These are phyloP conservation scores for Vultur gryphus DNA, from an alignment of 2,797 vertebrate genomes.

Conservation along the genomic window DNA sequence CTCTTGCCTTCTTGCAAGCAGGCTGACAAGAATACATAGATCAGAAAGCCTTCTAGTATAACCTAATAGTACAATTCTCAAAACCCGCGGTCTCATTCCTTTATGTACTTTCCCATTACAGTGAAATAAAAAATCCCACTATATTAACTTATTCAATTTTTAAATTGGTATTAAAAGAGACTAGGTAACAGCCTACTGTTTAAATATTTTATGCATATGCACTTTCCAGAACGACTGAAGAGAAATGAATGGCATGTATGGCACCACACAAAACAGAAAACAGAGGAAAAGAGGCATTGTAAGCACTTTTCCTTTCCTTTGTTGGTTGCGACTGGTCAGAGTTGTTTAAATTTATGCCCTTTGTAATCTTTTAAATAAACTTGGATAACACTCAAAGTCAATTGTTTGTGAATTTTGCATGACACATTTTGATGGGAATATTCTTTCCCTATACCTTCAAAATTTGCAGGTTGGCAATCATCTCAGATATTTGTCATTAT, in stretches of 20 bases:
- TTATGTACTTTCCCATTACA: not conserved
- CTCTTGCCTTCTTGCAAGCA: not conserved
- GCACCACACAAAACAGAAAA: not conserved
- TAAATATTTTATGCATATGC: not conserved
- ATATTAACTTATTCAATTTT: not conserved
- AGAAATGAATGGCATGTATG: not conserved
- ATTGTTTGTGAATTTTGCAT: not conserved
- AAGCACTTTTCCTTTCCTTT: not conserved
- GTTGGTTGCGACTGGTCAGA: not conserved
- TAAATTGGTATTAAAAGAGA: not conserved
- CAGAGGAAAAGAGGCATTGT: not conserved
- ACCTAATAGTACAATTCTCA: not conserved
- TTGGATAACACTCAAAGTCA: not conserved
- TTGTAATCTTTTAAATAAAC: not conserved
- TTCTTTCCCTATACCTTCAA: not conserved
- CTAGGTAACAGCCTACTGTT: not conserved
- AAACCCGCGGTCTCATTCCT: not conserved
- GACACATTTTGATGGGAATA: not conserved
- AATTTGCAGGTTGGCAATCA: accelerated
- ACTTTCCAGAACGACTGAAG: not conserved
- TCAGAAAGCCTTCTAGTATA: not conserved
- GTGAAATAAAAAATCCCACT: not conserved
- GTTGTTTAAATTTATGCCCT: not conserved
- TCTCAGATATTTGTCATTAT: not conserved
- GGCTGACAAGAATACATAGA: not conserved